Percentiles rank a stretch among this genome's conserved stretches.
phyloP scores from a whole-genome alignment of 2,113 vertebrate species.

The Chloroceryle aenea region DNA sequence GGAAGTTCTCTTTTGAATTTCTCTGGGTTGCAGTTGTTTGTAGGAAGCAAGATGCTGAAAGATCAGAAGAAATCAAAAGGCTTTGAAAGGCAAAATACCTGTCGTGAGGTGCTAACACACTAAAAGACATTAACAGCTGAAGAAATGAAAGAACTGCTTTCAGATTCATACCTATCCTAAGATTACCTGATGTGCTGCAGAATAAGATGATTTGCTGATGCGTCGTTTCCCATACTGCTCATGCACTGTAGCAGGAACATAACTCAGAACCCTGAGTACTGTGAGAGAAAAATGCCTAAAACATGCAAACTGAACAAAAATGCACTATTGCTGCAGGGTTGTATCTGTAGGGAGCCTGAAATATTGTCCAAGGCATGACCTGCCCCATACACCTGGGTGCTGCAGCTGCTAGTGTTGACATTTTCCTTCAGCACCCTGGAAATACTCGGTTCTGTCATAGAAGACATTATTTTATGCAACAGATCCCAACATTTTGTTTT shows the following conservation, averaged over 20 bases:
- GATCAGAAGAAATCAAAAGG: not conserved
- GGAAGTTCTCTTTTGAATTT: not conserved
- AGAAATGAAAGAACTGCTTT: constrained; percentile 25
- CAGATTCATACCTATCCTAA: not conserved
- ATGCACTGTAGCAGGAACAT: not conserved
- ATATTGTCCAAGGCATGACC: not conserved
- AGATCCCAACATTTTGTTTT: constrained; percentile 30
- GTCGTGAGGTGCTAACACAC: not conserved
- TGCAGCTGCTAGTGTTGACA: not conserved
- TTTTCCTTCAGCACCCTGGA: constrained; percentile 4
- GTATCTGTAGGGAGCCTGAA: not conserved
- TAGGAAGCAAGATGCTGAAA: not conserved
- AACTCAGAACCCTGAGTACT: not conserved
- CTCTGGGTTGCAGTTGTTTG: not conserved
- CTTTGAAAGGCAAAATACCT: constrained; percentile 41
- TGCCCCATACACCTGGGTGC: not conserved
- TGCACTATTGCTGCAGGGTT: not conserved
- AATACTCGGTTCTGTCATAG: not conserved
- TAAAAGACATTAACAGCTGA: not conserved
- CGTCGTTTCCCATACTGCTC: not conserved
- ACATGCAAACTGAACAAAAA: not conserved
- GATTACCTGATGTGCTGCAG: not conserved
- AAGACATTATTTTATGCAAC: not conserved
- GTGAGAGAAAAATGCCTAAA: not conserved
- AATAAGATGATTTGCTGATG: not conserved